A percentile compares a stretch with the other conserved stretches of the same genome.
Evolutionary conservation across 2,888 invertebrate genomes (phyloP).

Genomic region (Schrankia costaestrigalis): DNA sequence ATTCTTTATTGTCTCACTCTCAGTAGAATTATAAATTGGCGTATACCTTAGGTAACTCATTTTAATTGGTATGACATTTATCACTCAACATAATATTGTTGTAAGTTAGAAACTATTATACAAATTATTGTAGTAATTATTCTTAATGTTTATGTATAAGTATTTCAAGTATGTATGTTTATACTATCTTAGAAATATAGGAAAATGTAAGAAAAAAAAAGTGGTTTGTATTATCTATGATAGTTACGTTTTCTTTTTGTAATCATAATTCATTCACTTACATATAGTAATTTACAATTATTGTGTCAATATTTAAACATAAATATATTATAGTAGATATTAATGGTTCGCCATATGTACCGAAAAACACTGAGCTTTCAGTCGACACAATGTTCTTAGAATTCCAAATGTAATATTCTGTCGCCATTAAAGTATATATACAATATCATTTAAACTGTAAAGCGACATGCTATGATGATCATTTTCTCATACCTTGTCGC

Average conservation of each 20-base stretch:
- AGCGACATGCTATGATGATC: constrained; percentile 21
- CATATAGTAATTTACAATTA: constrained; percentile 67
- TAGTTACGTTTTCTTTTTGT: constrained; percentile 46
- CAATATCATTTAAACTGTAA: constrained; percentile 35
- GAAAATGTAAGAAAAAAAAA: constrained; percentile 35
- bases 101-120: constrained; percentile 53
- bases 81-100: constrained; percentile 42
- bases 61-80: constrained; percentile 23
- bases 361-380: constrained; percentile 61
- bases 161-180: constrained; percentile 58
- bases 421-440: constrained; percentile 72
- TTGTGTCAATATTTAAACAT: constrained; percentile 66
- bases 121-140: constrained; percentile 58
- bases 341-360: constrained; percentile 63
- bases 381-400: constrained; percentile 60
- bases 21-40: constrained; percentile 16
- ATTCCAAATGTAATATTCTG: constrained; percentile 71
- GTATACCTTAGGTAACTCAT: too few relatives aligned
- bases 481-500: constrained; percentile 13
- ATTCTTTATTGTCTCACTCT: constrained; percentile 46
- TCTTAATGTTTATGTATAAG: constrained; percentile 42
- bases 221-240: constrained; percentile 37
- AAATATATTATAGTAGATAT: constrained; percentile 61
- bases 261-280: constrained; percentile 42
- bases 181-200: constrained; percentile 51